Percentiles rank a stretch among this genome's conserved stretches.
phyloP scores from a whole-genome alignment of 2,113 vertebrate species.

The Siniperca chuatsi region DNA sequence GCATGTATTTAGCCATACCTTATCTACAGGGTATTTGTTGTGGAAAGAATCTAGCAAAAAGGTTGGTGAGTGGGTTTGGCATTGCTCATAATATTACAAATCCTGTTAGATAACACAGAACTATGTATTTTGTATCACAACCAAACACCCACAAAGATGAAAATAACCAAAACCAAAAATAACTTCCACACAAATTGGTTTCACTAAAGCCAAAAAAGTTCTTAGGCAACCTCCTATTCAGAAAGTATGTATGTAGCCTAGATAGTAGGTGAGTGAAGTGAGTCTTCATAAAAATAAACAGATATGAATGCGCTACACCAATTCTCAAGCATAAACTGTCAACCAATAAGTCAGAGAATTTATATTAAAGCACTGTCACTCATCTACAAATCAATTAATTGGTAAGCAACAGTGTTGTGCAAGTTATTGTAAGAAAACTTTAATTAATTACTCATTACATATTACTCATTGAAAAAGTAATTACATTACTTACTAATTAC shows the following conservation, averaged over 20 bases:
- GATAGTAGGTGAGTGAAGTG: background rate
- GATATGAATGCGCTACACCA: background rate
- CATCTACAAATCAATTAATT: background rate
- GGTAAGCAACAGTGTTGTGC: background rate
- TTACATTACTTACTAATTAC: background rate
- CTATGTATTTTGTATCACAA: background rate
- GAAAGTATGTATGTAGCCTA: background rate
- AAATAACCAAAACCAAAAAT: background rate
- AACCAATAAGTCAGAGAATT: background rate
- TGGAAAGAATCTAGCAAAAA: background rate
- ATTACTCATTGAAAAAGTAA: background rate
- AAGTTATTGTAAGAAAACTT: background rate
- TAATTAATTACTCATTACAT: background rate
- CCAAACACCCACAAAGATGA: background rate
- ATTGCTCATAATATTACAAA: conserved; percentile 4
- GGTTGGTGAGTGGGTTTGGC: background rate
- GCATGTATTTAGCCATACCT: background rate
- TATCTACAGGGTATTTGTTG: background rate
- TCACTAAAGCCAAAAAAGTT: background rate
- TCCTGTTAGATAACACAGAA: background rate
- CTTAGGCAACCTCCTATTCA: background rate
- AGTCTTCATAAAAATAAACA: background rate
- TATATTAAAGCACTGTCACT: background rate
- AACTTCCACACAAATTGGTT: background rate
- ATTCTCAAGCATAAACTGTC: background rate